phyloP scores from a whole-genome alignment of 2,113 vertebrate genomes.

The Calyptommatus sinebrachiatus region DNA sequence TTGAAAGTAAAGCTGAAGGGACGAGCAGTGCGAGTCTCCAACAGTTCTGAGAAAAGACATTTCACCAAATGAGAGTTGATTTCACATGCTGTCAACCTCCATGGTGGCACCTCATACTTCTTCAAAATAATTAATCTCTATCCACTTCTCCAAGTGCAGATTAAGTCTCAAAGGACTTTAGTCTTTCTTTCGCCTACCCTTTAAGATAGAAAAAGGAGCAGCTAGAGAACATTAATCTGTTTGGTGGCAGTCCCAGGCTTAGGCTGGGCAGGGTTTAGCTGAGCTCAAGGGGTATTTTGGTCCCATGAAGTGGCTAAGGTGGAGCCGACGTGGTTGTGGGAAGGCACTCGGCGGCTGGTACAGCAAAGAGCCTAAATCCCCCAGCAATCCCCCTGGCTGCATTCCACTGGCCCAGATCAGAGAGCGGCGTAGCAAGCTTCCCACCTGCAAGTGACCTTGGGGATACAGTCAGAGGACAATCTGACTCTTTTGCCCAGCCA shows the following conservation, averaged over 20 bases:
- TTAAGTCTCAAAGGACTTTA: neutral
- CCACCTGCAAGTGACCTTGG: conserved; percentile 34
- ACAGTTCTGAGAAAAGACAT: conserved; percentile 65
- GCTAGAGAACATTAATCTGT: neutral
- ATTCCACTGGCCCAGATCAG: conserved; percentile 30
- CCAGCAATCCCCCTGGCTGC: conserved; percentile 15
- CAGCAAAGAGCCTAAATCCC: conserved; percentile 32
- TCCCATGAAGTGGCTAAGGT: conserved; percentile 35
- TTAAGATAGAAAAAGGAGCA: conserved; percentile 4
- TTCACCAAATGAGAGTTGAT: neutral
- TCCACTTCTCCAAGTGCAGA: neutral
- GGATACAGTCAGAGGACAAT: conserved; percentile 16
- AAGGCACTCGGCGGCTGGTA: neutral
- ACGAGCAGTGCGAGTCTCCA: conserved; percentile 76
- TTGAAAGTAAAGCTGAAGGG: conserved; percentile 83
- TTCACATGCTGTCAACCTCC: neutral
- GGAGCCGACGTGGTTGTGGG: neutral
- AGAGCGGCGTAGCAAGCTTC: neutral
- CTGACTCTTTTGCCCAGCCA: neutral
- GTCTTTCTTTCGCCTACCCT: neutral
- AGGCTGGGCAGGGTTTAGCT: neutral
- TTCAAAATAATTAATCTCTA: too few relatives aligned
- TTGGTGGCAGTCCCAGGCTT: neutral
- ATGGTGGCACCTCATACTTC: neutral
- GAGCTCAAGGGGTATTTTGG: conserved; percentile 37